A percentile compares a stretch with the other conserved stretches of the same genome.
These are phyloP conservation scores for Diaperis boleti DNA, from an alignment of 2,888 invertebrate species.

Conservation along the genomic window DNA sequence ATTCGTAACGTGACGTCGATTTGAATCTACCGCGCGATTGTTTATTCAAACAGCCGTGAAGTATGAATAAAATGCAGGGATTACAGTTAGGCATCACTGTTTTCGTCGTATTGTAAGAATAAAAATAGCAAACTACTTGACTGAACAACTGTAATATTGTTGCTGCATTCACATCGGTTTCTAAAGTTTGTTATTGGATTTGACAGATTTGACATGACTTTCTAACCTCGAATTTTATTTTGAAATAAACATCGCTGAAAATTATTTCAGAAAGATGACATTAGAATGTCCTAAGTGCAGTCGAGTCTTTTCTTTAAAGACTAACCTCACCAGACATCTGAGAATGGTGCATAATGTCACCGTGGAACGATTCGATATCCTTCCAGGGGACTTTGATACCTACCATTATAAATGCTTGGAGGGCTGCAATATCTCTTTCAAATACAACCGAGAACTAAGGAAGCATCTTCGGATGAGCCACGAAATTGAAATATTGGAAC, in stretches of 20 bases:
- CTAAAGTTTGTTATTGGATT: no score
- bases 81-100: no score
- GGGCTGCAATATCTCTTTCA: constrained; percentile 39
- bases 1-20: constrained; percentile 17
- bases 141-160: no score
- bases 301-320: constrained; percentile 29
- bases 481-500: constrained; percentile 25
- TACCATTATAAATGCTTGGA: constrained; percentile 41
- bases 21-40: constrained; percentile 39
- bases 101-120: no score
- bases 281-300: constrained; percentile 26
- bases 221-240: constrained; percentile 16
- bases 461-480: constrained; percentile 24
- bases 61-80: no score
- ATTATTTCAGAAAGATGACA: constrained; percentile 13
- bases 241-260: background rate
- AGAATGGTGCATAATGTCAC: constrained; percentile 35
- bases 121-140: no score
- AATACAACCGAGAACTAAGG: constrained; percentile 38
- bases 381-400: constrained; percentile 31
- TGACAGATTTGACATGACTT: background rate
- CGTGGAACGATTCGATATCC: constrained; percentile 28
- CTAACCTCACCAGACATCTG: constrained; percentile 36
- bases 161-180: no score
- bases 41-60: no score